A percentile compares a stretch with the other conserved stretches of the same genome.
These are phyloP conservation scores for Drosophila pectinifera DNA, from an alignment of 1,140 invertebrate species.

Conservation along the genomic window DNA sequence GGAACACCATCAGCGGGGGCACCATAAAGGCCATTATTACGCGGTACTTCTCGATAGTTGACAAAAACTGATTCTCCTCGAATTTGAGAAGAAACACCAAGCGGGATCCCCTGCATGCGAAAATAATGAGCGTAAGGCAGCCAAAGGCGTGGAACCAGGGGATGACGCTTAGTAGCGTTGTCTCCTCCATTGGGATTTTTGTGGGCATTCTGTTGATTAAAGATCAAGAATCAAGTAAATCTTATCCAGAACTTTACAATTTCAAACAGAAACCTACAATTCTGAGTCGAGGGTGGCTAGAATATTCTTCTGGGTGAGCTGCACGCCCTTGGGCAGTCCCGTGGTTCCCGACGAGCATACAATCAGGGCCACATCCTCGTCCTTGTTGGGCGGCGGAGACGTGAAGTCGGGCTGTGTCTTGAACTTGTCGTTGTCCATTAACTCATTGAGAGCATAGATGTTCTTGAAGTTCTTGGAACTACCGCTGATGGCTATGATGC, in stretches of 20 bases:
- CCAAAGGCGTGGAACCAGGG: slow-evolving; percentile 90
- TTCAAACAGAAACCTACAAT: slow-evolving; percentile 85
- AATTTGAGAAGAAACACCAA: slow-evolving; percentile 89
- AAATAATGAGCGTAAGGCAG: slow-evolving; percentile 85
- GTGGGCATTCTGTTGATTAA: slow-evolving; percentile 57
- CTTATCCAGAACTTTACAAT: too few relatives aligned
- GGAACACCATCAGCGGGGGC: slow-evolving; percentile 88
- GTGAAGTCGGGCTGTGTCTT: slow-evolving; percentile 50
- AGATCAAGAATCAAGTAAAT: not conserved
- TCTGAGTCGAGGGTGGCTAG: slow-evolving; percentile 85
- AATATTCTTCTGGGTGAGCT: slow-evolving; percentile 91
- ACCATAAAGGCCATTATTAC: slow-evolving; percentile 87
- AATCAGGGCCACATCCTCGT: slow-evolving; percentile 80
- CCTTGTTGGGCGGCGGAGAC: slow-evolving; percentile 57
- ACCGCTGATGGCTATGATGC: slow-evolving; percentile 85
- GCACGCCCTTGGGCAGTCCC: slow-evolving; percentile 94
- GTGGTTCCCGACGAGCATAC: slow-evolving; percentile 91
- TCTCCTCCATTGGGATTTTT: slow-evolving; percentile 50
- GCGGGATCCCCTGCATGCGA: slow-evolving; percentile 86
- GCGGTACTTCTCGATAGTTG: slow-evolving; percentile 87
- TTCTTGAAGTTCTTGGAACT: slow-evolving; percentile 52
- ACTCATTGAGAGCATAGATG: slow-evolving; percentile 48
- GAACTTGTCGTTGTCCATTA: slow-evolving; percentile 65
- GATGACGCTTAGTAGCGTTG: slow-evolving; percentile 85
- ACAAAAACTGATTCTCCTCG: slow-evolving; percentile 88